Evolutionary conservation across 2,888 invertebrate genomes (phyloP), one percentile per base, ranked within the genome.

Genomic region (Cryptophagus acutangulus): DNA sequence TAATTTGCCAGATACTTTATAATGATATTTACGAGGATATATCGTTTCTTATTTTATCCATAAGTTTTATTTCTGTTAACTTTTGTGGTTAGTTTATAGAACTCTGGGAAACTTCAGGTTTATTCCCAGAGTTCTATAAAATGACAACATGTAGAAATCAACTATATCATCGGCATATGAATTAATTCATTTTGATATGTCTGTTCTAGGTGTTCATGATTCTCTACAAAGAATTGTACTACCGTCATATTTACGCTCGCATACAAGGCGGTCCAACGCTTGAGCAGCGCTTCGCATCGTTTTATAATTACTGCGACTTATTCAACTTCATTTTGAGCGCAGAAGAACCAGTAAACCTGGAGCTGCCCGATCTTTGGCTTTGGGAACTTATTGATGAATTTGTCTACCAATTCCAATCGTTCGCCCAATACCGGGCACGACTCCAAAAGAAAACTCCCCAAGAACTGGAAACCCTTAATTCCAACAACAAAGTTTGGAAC

Each of bases 331-430:
- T 99, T 54, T 75, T 99, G 45, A 88, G 91, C 57, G 84, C 91
- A 0, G 84, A 87, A 51, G 84, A 84, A 18, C 95, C 95, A 0
- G 89, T 94, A 0, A 80, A 85, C 2, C 71, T 96, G 36, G 92
- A 93, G 65, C 70, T 99, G 42, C 97, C 99, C 8, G 96, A 99
- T 71, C 87, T 95, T 63, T 99, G 99, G 99, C 74, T 99, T 17
- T 99, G 99, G 99, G 99, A 99, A 68, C 82, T 99, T 36, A 90
- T 99, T 54, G 99, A 99, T 72, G 99, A 99, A 67, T 99, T 99
- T 72, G 94, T 99, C 26, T 99, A 99, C 65, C 97, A 97, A 72
- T 87, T 96, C 72, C 89, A 93, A 73, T 85, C 92, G 45, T 87
- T 89, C 63, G 84, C 88, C 0, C 90, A 90, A 63, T 90, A 88